Evolutionary conservation across 2,888 invertebrate genomes (phyloP), one percentile per base, ranked within the genome.

Genomic region (Octonoba sinensis): DNA sequence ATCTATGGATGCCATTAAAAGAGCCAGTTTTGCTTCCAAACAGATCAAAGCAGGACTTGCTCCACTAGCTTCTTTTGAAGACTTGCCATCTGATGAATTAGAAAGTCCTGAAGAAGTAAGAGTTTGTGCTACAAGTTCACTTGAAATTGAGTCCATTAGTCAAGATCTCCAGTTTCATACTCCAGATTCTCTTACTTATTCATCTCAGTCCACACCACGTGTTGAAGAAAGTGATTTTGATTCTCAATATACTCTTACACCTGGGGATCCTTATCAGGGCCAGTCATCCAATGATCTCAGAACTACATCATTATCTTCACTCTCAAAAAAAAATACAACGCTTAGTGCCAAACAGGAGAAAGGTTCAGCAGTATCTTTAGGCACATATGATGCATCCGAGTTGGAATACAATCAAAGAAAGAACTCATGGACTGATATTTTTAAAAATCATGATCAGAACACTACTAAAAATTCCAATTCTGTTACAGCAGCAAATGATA

Each of bases 41-140:
- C 92, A 93, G 91, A 86, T 87, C 78, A 93, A 94, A 89, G 93
- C 94, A 91, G 96, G 96, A 88, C 95, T 95, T 88, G 96, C 96
- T 87, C 96, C 96, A 88, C 94, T 96, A 90, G 96, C 96, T 88
- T 96, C 96, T 87, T 95, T 96, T 90, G 96, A 96, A 91, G 95
- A 95, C 91, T 92, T 93, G 70, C 87, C 87, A 20, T 86, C 86
- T 27, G 94, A 95, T 90, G 94, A 94, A 91, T 92, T 93, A 90
- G 88, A 88, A 69, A 92, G 91, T 88, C 90, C 91, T 84, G 87
- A 85, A 27, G 77, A 76, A 51, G 27, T 51, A 18, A 74, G 62
- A 86, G 86, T 86, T 27, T 84, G 85, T 47, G 64, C 51, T 24
- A 27, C 51, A 20, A 67, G 56, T 60, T 75, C 62, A 51, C 20